Evolutionary conservation across 1,140 invertebrate species (phyloP).

Genomic region (Pseudobourletiella spinata): DNA sequence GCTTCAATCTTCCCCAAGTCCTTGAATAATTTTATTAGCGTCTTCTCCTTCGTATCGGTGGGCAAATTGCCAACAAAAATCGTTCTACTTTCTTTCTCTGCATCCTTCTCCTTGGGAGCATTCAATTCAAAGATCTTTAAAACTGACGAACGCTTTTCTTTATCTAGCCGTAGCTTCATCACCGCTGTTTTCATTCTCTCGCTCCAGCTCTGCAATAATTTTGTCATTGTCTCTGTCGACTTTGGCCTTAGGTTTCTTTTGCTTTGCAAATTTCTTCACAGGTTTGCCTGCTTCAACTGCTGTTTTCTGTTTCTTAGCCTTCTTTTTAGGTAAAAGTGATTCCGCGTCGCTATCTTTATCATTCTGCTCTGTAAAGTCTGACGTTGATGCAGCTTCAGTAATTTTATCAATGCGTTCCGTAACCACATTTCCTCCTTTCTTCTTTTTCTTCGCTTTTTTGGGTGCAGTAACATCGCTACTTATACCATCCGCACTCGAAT

Average conservation of each 20-base stretch:
- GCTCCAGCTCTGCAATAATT: not conserved
- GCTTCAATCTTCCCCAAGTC: constrained; percentile 54
- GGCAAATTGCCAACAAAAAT: constrained; percentile 61
- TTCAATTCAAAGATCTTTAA: constrained; percentile 22
- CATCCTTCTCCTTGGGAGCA: constrained; percentile 36
- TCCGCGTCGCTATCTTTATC: too few species aligned
- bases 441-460: not conserved
- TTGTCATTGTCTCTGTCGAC: not conserved
- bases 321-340: too few species aligned
- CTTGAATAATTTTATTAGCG: constrained; percentile 50
- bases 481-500: not conserved
- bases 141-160: not conserved
- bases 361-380: too few species aligned
- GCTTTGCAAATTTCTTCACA: not conserved
- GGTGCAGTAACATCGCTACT: not conserved
- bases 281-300: not conserved
- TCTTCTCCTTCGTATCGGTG: constrained; percentile 44
- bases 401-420: too few species aligned
- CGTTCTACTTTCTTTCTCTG: constrained; percentile 44
- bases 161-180: not conserved
- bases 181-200: constrained; percentile 2
- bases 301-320: not conserved
- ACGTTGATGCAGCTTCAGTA: too few species aligned
- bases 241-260: not conserved
- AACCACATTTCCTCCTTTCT: not conserved